phyloP scores from a whole-genome alignment of 1,140 invertebrate genomes.

The Acyrthosiphon pisum region DNA sequence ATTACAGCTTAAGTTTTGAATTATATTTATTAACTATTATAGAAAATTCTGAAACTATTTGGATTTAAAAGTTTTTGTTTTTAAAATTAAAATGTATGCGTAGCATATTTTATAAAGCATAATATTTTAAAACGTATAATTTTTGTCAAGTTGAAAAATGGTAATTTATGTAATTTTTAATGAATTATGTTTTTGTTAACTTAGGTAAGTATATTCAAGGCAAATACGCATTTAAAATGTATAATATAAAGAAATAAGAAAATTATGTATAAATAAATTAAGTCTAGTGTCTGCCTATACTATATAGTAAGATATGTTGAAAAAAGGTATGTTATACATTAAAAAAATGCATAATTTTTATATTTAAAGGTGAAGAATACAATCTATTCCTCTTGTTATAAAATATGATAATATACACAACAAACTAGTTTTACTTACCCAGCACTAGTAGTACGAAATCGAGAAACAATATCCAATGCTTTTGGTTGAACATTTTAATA shows the following conservation, averaged over 20 bases:
- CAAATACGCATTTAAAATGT: background rate
- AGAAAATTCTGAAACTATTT: background rate
- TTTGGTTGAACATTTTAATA: conserved; percentile 39
- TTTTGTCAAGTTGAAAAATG: background rate
- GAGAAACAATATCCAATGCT: conserved; percentile 35
- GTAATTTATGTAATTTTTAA: background rate
- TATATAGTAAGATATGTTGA: background rate
- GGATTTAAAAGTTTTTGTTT: background rate
- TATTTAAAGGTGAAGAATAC: background rate
- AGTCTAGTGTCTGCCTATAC: too few relatives aligned
- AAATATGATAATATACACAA: background rate
- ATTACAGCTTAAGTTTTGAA: background rate
- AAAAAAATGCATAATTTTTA: background rate
- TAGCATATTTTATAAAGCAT: background rate
- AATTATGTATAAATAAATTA: background rate
- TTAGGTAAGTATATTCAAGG: background rate
- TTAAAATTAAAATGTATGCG: background rate
- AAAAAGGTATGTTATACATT: too few relatives aligned
- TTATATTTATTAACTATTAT: background rate
- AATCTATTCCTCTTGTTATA: background rate
- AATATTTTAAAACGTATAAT: background rate
- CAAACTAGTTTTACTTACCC: conserved; percentile 1
- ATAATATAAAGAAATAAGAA: background rate
- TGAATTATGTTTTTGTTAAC: background rate
- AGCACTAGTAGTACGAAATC: background rate